A percentile compares a stretch with the other conserved stretches of the same genome.
Evolutionary conservation across 2,888 invertebrate genomes (phyloP).

Genomic region (Calliopum simillimum): DNA sequence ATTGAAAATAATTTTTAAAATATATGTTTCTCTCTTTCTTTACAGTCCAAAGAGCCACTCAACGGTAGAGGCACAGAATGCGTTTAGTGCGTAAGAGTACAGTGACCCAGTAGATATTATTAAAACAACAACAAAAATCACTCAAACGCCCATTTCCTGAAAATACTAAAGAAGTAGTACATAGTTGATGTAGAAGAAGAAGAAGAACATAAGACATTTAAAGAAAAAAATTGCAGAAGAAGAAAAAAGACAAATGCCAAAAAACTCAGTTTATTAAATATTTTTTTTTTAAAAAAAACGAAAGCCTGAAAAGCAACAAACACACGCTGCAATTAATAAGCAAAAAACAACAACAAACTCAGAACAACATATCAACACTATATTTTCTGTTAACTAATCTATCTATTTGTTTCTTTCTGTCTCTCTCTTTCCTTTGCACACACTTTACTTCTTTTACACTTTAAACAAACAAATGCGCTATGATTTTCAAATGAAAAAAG

Average conservation of each 20-base stretch:
- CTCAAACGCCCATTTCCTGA: constrained; percentile 8
- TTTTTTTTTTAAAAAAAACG: not conserved
- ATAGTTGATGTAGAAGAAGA: constrained; percentile 1
- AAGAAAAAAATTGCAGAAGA: not conserved
- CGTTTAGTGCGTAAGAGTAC: constrained; percentile 69
- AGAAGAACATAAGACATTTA: not conserved
- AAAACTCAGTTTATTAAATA: not conserved
- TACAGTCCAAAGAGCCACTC: constrained; percentile 85
- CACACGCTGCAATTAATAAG: constrained; percentile 7
- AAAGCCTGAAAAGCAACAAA: constrained; percentile 20
- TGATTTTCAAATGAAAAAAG: constrained; percentile 7
- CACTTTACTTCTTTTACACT: not conserved
- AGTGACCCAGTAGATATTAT: constrained; percentile 1
- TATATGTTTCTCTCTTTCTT: constrained; percentile 56
- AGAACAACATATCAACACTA: not conserved
- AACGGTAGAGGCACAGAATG: constrained; percentile 84
- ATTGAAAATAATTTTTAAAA: constrained; percentile 14
- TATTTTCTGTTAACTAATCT: constrained; percentile 23
- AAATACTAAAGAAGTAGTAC: not conserved
- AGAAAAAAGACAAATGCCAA: constrained; percentile 23
- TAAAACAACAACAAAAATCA: constrained; percentile 27
- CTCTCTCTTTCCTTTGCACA: not conserved
- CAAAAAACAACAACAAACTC: not conserved
- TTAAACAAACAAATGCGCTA: no score
- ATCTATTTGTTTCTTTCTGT: constrained; percentile 4